Conservation (phyloP, 2,797 vertebrate species). For the Squalus acanthias region DNA sequence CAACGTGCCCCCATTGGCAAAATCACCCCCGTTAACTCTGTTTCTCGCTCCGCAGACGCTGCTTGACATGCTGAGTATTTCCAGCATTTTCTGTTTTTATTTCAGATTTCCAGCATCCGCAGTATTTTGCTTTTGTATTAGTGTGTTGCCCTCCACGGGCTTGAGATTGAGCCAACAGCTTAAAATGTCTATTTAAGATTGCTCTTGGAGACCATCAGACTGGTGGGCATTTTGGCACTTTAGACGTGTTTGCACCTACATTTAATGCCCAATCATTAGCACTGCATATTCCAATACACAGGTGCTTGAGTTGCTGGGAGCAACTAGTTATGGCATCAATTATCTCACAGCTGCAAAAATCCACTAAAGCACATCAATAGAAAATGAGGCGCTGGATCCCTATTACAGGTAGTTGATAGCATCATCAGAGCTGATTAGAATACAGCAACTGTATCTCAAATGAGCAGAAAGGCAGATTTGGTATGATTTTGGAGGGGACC, state of each 20-base stretch:
- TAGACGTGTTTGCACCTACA: background rate
- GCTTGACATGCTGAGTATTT: too few relatives aligned
- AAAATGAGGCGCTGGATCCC: background rate
- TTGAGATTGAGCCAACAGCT: too few relatives aligned
- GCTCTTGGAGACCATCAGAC: background rate
- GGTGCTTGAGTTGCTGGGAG: background rate
- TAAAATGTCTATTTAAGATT: background rate
- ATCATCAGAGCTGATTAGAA: background rate
- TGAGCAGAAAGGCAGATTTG: background rate
- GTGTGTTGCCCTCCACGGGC: too few relatives aligned
- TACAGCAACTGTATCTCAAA: background rate
- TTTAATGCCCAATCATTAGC: background rate
- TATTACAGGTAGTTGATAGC: background rate
- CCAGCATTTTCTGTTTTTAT: too few relatives aligned
- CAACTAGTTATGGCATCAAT: background rate
- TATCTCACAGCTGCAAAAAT: background rate
- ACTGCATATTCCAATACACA: background rate
- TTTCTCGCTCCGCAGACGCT: too few relatives aligned
- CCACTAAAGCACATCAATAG: background rate
- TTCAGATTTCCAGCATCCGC: too few relatives aligned
- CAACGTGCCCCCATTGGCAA: too few relatives aligned
- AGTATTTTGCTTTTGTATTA: too few relatives aligned
- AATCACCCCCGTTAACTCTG: too few relatives aligned
- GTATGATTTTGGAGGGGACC: background rate
- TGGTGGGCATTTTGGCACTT: background rate